Evolutionary conservation across 1,140 invertebrate species (phyloP), one percentile per base, ranked within the genome.

Genomic region (Samia ricini): DNA sequence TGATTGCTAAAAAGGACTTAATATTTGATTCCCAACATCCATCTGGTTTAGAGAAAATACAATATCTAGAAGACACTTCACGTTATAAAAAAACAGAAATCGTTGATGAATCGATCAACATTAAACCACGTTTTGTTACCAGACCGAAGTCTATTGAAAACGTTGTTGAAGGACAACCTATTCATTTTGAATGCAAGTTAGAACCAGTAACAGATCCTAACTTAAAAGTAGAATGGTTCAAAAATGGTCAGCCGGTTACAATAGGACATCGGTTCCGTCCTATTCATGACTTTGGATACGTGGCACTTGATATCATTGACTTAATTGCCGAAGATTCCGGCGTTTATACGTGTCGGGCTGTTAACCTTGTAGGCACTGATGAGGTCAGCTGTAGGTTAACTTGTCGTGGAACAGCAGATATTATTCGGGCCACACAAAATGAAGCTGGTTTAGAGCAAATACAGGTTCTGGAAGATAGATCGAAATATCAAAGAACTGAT

Each of bases 111-210:
- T 92, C 95, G 48, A 93, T 97, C 6, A 95, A 94, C 71, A 93
- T 97, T 6, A 95, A 94, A 76, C 97, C 97, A 0, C 93, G 93
- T 66, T 98, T 98, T 86, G 88, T 98, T 2, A 96, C 96, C 0
- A 95, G 96, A 79, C 95, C 97, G 4, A 97, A 98, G 85, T 96
- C 93, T 57, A 92, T 96, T 58, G 95, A 95, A 69, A 95, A 96
- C 74, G 93, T 98, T 36, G 91, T 94, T 61, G 98, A 99, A 92
- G 95, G 97, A 51, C 95, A 98, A 71, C 95, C 98, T 75, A 97
- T 97, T 57, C 98, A 99, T 80, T 99, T 99, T 91, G 98, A 99
- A 92, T 98, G 97, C 81, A 98, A 98, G 90, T 92, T 99, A 15
- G 97, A 98, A 90, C 98, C 98, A n/a, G 95, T 98, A 2, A 98